Percentiles rank a stretch among this genome's conserved stretches.
These are phyloP conservation scores for Agelaius phoeniceus DNA, from an alignment of 2,113 vertebrate species.

Conservation along the genomic window DNA sequence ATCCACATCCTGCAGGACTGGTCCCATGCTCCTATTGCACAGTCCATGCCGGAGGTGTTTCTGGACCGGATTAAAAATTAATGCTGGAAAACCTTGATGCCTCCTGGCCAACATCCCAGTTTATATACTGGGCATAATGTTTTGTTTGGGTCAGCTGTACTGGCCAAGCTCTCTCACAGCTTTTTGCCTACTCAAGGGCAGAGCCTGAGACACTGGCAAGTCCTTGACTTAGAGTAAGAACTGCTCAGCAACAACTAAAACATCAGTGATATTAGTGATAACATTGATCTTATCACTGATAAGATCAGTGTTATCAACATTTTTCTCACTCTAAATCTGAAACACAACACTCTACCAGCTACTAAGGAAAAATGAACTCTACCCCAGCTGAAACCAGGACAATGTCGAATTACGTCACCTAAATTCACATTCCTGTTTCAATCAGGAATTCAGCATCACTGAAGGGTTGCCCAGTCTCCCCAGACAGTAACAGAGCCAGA, in stretches of 20 bases:
- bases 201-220: background rate
- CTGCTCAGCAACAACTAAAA: background rate
- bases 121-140: background rate
- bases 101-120: background rate
- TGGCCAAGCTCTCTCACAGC: background rate
- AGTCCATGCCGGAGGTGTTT: background rate
- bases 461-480: background rate
- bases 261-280: background rate
- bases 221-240: background rate
- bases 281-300: background rate
- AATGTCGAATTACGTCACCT: background rate
- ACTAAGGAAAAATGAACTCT: background rate
- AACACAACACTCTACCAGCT: background rate
- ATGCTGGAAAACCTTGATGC: background rate
- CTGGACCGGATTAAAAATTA: background rate
- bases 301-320: background rate
- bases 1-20: fast-evolving
- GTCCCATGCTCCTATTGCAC: background rate
- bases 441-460: background rate
- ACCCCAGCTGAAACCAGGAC: background rate
- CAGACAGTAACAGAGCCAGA: background rate
- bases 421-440: background rate
- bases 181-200: background rate
- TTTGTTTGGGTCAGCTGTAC: background rate
- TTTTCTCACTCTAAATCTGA: background rate